Evolutionary conservation across 2,888 invertebrate genomes (phyloP), one percentile per base, ranked within the genome.

Genomic region (Saturnia japonica): DNA sequence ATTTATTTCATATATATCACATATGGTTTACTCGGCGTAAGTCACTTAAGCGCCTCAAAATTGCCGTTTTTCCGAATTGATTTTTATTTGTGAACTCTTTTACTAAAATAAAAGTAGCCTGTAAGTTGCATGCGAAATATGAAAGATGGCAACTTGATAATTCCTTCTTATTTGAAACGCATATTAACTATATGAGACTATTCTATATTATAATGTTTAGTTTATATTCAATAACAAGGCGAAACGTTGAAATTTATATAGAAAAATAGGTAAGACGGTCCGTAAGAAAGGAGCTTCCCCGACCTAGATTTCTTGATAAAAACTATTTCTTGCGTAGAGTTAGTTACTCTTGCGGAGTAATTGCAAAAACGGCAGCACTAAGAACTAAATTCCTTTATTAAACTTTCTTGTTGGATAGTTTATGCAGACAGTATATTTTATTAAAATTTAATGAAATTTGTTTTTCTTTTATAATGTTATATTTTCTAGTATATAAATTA

Each of bases 241-340:
- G 43, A 51, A 51, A 19, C 19, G 19, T 19, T 51, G 1, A 43
- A 43, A 51, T 51, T 19, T 19, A 51, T 51, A 1, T 51, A 51
- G 19, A 51, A 51, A 19, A 51, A 51, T 51, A 43, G 14, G 43
- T 60, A 60, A 60, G 25, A 28, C 25, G 6, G 57, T 25, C 14
- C 57, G 4, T 60, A 4, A 12, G 57, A 28, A 60, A 34, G 16
- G 71, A 70, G 68, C 77, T 77, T 78, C 78, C 77, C 64, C 40
- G 88, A 86, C 90, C 90, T 88, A 87, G 82, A 88, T 89, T 82
- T 78, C 73, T 78, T 77, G 82, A 83, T 80, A 84, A 82, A 83
- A 83, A 77, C 78, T 71, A 75, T 74, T 73, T 74, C 77, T 85
- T 83, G 81, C 80, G 78, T 80, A 75, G 69, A 74, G 62, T 60